Evolutionary conservation across 1,140 invertebrate genomes (phyloP), one percentile per base, ranked within the genome.

Genomic region (Goniozus legneri): DNA sequence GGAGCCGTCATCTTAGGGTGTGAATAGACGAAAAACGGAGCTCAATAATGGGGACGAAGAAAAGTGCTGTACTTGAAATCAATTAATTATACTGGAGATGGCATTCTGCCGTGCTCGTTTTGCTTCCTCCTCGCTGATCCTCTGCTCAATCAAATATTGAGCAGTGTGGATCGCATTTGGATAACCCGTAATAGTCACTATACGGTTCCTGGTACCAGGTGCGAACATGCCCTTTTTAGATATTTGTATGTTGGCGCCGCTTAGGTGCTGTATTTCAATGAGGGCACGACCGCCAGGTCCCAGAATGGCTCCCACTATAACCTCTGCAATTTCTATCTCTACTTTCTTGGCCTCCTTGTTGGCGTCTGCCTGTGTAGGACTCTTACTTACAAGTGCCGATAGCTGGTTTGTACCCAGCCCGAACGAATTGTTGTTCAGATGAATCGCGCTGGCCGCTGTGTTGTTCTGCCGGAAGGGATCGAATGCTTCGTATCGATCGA

Each of bases 221-320:
- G 91, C 91, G 80, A 93, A 97, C 65, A 91, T 91, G 67, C 94
- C 95, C 80, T 97, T 97, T 83, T 98, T 98, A 58, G 93, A 96
- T 76, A 98, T 97, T 81, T 97, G 94, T 77, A 98, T 94, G 79
- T 91, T 95, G 70, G 94, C 93, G 71, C 93, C 92, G 72, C 91
- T 95, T 73, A 91, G 83, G 77, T 95, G 90, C 80, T 97, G 94
- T 77, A 98, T 94, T 82, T 98, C 94, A 65, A 95, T 88, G 68
- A 98, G 84, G 70, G 91, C 90, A 77, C 92, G 89, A 52, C 95
- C 95, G 67, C 92, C 92, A 61, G 91, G 94, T 76, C 85, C 95
- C 73, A 98, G 82, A 69, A 98, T 95, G 67, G 94, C 95, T 67
- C 95, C 95, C 65, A 97, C 93, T 77, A 97, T 95, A 77, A 87